Conservation (phyloP, 2,113 vertebrate species). For the Otocyon megalotis region DNA sequence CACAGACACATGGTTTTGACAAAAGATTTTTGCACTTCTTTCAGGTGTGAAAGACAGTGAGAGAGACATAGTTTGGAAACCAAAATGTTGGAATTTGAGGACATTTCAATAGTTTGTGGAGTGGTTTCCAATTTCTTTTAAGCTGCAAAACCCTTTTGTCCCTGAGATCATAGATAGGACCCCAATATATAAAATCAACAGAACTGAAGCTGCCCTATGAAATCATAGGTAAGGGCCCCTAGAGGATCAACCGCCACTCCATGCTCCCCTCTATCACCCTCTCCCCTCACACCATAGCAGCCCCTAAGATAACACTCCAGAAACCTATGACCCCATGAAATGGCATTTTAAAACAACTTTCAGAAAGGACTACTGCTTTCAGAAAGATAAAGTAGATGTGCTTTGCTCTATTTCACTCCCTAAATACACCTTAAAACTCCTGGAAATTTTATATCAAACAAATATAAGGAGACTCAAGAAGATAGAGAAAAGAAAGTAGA, state of each 20-base stretch:
- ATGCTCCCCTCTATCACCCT: not conserved
- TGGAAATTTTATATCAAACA: constrained; percentile 32
- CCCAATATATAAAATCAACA: constrained; percentile 13
- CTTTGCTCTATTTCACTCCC: not conserved
- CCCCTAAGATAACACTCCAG: not conserved
- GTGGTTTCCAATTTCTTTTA: constrained; percentile 51
- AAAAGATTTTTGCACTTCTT: constrained; percentile 70
- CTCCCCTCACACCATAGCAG: not conserved
- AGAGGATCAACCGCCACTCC: not conserved
- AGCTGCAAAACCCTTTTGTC: not conserved
- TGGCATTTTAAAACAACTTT: constrained; percentile 18
- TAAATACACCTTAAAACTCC: not conserved
- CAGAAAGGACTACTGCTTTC: constrained; percentile 13
- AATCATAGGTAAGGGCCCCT: not conserved
- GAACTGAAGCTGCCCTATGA: not conserved
- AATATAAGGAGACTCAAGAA: constrained; percentile 3
- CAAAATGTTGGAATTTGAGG: constrained; percentile 64
- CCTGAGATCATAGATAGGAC: constrained; percentile 44
- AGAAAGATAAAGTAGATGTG: not conserved
- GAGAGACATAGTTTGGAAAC: constrained; percentile 62
- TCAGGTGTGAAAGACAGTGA: constrained; percentile 65
- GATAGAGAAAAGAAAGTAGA: not conserved
- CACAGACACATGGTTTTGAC: constrained; percentile 58
- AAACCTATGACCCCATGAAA: not conserved
- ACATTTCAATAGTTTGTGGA: constrained; percentile 50